Conservation (phyloP, 30 jellyfish, hydroid and myxozoan genomes). For the Catostylus mosaicus region DNA sequence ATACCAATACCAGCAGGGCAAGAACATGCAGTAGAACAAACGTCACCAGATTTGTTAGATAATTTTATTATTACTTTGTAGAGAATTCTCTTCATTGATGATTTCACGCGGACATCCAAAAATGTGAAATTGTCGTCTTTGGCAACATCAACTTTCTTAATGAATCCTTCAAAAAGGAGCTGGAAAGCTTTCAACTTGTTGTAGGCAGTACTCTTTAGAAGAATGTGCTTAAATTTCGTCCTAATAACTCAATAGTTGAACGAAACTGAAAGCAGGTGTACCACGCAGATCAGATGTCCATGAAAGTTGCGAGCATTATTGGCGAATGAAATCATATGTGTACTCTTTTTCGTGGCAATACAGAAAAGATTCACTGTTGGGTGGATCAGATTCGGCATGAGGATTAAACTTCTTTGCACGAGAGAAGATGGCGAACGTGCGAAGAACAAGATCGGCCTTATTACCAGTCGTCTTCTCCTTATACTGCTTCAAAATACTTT, state of each 20-base stretch:
- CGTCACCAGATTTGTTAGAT: constrained; percentile 32
- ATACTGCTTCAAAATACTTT: constrained; percentile 28
- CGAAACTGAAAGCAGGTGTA: constrained; percentile 44
- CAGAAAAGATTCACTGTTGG: neutral
- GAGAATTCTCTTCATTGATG: constrained; percentile 24
- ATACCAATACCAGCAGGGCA: too few species aligned
- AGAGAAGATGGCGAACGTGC: constrained; percentile 42
- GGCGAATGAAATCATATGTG: constrained; percentile 32
- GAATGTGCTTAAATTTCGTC: constrained; percentile 35
- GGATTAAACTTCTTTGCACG: constrained; percentile 24
- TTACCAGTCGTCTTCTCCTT: constrained; percentile 45
- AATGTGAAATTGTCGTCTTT: constrained; percentile 12
- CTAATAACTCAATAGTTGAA: constrained; percentile 33
- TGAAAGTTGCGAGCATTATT: constrained; percentile 29
- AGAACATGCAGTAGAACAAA: constrained; percentile 32
- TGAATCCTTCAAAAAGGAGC: constrained; percentile 38
- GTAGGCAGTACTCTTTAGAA: constrained; percentile 27
- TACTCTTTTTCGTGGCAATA: constrained; percentile 15
- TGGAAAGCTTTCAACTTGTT: constrained; percentile 55
- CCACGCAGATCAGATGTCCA: constrained; percentile 61
- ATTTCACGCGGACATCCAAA: constrained; percentile 43
- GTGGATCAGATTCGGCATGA: neutral
- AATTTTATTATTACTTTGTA: constrained; percentile 20
- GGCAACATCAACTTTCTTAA: constrained; percentile 42
- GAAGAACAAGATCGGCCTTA: constrained; percentile 60